phyloP scores from a whole-genome alignment of 2,888 invertebrate species.

The Drosophila bunnanda region DNA sequence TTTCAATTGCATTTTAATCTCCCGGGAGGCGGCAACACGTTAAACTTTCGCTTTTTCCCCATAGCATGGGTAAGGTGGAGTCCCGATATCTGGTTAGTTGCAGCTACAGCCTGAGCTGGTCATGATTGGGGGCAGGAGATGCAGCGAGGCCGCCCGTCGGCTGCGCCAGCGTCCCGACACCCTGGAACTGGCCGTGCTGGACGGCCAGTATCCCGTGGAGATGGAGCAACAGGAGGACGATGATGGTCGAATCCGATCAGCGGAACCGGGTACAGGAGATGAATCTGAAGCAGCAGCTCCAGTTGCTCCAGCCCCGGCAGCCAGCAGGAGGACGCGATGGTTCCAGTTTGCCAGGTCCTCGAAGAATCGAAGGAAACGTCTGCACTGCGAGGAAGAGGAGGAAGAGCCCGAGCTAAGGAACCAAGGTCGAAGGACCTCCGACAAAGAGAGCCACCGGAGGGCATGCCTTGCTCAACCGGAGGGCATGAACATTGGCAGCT shows the following conservation, averaged over 20 bases:
- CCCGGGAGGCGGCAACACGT: constrained; percentile 12
- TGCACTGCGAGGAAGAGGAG: constrained; percentile 48
- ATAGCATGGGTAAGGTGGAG: constrained; percentile 26
- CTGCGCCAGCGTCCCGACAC: constrained; percentile 79
- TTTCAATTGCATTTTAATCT: constrained; percentile 50
- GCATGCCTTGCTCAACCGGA: constrained; percentile 76
- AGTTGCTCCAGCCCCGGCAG: neutral
- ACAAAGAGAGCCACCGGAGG: constrained; percentile 17
- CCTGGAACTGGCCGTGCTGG: constrained; percentile 86
- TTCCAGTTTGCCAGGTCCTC: constrained; percentile 64
- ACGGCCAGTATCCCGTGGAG: constrained; percentile 74
- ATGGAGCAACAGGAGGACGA: constrained; percentile 21
- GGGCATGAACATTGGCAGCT: constrained; percentile 69
- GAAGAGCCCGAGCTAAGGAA: constrained; percentile 7
- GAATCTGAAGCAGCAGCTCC: neutral
- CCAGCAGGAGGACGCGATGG: constrained; percentile 57
- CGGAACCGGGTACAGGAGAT: constrained; percentile 7
- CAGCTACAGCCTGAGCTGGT: constrained; percentile 43
- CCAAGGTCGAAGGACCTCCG: constrained; percentile 3
- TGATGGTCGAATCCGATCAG: constrained; percentile 1
- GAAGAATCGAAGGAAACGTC: constrained; percentile 43
- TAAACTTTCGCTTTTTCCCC: constrained; percentile 10
- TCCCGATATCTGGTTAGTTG: constrained; percentile 4
- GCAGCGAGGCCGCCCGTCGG: constrained; percentile 33
- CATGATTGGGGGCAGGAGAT: constrained; percentile 72